Percentiles rank a stretch among this genome's conserved stretches.
phyloP scores from a whole-genome alignment of 2,797 vertebrate species.

The Myotis myotis region DNA sequence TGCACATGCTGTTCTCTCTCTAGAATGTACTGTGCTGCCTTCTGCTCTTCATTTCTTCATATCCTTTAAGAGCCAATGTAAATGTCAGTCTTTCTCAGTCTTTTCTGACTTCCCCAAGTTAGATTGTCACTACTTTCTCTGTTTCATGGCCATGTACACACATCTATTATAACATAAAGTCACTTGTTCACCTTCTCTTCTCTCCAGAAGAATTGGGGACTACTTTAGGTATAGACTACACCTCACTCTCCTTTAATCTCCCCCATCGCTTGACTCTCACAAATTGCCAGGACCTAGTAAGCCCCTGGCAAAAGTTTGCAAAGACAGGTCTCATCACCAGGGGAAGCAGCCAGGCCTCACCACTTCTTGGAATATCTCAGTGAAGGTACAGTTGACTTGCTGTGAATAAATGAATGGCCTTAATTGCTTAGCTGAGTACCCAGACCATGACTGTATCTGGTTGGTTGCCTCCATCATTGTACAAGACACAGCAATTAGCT shows the following conservation, averaged over 20 bases:
- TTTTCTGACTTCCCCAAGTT: not conserved
- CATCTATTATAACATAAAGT: not conserved
- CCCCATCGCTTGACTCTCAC: not conserved
- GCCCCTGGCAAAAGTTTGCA: not conserved
- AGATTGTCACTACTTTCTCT: not conserved
- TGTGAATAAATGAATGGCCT: not conserved
- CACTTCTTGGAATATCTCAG: not conserved
- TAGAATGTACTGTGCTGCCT: not conserved
- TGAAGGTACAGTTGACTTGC: not conserved
- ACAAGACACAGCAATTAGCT: not conserved
- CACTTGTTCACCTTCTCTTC: not conserved
- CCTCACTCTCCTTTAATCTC: not conserved
- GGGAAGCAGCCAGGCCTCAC: not conserved
- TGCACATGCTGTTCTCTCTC: not conserved
- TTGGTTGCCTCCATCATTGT: not conserved
- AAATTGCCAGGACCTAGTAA: not conserved
- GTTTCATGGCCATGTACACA: not conserved
- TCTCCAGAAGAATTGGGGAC: not conserved
- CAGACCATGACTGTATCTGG: not conserved
- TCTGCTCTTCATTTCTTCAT: not conserved
- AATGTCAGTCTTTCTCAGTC: not conserved
- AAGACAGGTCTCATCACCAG: not conserved
- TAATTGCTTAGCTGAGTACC: not conserved
- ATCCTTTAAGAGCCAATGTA: not conserved
- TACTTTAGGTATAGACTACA: not conserved